Percentiles rank a stretch among this genome's conserved stretches.
Evolutionary conservation across 2,797 vertebrate genomes (phyloP).

Genomic region (Platalea minor): DNA sequence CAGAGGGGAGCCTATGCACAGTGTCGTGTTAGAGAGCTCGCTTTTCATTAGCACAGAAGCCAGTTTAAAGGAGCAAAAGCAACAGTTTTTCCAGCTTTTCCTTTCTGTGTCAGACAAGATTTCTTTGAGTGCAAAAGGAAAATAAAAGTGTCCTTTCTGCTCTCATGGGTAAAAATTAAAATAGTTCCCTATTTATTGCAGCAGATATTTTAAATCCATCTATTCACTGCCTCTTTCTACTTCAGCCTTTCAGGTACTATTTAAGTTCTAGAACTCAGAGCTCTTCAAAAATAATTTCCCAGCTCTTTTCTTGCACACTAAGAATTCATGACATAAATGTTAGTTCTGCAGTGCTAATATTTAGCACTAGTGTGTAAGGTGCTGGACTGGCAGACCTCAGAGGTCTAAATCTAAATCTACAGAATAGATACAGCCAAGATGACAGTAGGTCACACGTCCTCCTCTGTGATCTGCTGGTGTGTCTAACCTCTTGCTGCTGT

Average conservation of each 20-base stretch:
- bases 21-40: not conserved
- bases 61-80: conserved; percentile 26
- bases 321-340: not conserved
- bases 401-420: not conserved
- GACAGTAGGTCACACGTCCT: not conserved
- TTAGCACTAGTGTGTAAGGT: not conserved
- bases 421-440: not conserved
- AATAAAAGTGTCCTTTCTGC: not conserved
- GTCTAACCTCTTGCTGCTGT: not conserved
- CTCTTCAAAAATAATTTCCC: not conserved
- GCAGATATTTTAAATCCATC: not conserved
- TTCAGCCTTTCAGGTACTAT: conserved; percentile 19
- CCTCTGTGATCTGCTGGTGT: not conserved
- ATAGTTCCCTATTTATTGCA: not conserved
- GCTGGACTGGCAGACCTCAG: not conserved
- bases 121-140: conserved; percentile 5
- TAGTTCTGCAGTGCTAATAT: conserved; percentile 28
- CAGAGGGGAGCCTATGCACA: not conserved
- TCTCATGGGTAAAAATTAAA: conserved; percentile 27
- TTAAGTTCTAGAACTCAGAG: not conserved
- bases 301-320: not conserved
- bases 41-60: conserved; percentile 36
- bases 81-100: not conserved
- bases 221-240: conserved; percentile 6
- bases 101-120: conserved; percentile 3